Conservation (phyloP, 2,888 invertebrate genomes). For the Biston betularia region DNA sequence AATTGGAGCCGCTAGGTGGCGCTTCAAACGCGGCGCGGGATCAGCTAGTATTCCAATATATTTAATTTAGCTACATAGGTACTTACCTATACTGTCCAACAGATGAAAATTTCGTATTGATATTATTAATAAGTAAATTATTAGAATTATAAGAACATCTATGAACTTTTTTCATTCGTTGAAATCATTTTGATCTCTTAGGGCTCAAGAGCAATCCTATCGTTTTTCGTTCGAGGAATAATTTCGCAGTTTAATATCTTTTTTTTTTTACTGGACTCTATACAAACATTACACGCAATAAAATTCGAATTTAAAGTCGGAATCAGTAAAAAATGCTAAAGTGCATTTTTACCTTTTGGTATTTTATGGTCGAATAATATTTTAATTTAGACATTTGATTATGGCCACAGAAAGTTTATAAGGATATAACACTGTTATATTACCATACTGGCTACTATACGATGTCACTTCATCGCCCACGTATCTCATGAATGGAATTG, state of each 20-base stretch:
- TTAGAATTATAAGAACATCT: no score
- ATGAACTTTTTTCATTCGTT: no score
- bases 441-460: slow-evolving; percentile 40
- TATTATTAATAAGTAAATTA: no score
- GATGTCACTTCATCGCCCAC: slow-evolving; percentile 39
- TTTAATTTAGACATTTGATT: slow-evolving; percentile 11
- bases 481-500: slow-evolving; percentile 11
- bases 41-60: no score
- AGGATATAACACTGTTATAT: slow-evolving; percentile 23
- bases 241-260: background rate
- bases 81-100: no score
- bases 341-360: slow-evolving; percentile 27
- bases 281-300: background rate
- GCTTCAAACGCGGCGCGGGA: no score
- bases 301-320: background rate
- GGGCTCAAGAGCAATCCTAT: no score
- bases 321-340: background rate
- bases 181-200: no score
- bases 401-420: slow-evolving; percentile 2
- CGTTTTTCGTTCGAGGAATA: no score
- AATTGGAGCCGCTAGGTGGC: no score
- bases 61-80: no score
- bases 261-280: background rate
- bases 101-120: no score
- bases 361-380: slow-evolving; percentile 23